Percentiles rank a stretch among this genome's conserved stretches.
These are phyloP conservation scores for Spheniscus mendiculus DNA, from an alignment of 2,113 vertebrate species.

Conservation along the genomic window DNA sequence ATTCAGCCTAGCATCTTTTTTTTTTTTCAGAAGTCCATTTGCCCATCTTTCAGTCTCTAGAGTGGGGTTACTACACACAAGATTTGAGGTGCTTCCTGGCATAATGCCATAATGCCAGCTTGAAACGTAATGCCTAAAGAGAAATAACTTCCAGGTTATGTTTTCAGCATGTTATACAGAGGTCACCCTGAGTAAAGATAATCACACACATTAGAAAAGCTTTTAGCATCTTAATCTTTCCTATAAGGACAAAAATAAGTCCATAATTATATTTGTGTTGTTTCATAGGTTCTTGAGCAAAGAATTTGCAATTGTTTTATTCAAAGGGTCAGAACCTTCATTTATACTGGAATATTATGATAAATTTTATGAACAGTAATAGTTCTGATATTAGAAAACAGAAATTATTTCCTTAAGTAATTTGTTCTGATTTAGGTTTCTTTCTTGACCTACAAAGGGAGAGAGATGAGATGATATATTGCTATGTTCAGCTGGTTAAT, in stretches of 20 bases:
- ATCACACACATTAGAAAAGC: neutral
- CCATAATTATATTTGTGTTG: neutral
- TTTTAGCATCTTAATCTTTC: neutral
- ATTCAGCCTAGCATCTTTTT: neutral
- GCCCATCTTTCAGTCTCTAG: neutral
- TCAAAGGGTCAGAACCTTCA: neutral
- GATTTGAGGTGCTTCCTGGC: neutral
- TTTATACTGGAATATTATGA: neutral
- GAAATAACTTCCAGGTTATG: neutral
- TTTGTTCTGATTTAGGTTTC: neutral
- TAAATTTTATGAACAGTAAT: neutral
- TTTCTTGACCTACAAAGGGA: neutral
- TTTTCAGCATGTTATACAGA: neutral
- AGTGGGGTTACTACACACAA: neutral
- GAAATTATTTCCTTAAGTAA: neutral
- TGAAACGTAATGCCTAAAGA: neutral
- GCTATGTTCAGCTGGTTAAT: neutral
- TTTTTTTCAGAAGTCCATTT: neutral
- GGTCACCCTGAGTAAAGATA: neutral
- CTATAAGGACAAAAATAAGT: neutral
- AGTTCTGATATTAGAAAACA: neutral
- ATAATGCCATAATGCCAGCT: neutral
- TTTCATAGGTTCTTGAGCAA: neutral
- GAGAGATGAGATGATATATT: neutral
- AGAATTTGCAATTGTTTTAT: neutral